Conservation (phyloP, 1,140 invertebrate species). For the Gonioctena quinquepunctata region DNA sequence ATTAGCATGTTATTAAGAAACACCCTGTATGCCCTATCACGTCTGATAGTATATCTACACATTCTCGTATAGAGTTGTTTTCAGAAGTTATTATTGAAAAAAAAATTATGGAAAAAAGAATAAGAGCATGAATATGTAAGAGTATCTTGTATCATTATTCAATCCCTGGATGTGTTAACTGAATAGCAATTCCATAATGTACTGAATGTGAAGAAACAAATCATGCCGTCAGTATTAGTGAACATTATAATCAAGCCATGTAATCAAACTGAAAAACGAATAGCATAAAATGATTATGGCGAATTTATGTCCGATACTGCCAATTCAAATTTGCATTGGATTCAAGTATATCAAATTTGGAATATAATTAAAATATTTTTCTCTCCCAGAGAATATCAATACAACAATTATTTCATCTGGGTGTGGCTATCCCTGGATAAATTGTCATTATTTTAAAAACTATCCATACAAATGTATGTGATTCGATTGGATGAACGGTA, state of each 20-base stretch:
- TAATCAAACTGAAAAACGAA: background rate
- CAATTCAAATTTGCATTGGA: conserved; percentile 2
- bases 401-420: conserved; percentile 17
- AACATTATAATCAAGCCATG: background rate
- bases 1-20: too few species aligned
- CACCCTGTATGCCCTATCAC: too few species aligned
- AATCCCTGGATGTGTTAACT: too few species aligned
- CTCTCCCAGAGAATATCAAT: conserved; percentile 13
- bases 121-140: too few species aligned
- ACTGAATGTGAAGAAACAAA: too few species aligned
- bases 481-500: conserved; percentile 17
- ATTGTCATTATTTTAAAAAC: conserved; percentile 27
- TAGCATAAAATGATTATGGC: conserved; percentile 1
- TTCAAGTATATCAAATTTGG: conserved; percentile 1
- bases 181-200: too few species aligned
- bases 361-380: conserved; percentile 9
- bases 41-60: too few species aligned
- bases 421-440: conserved; percentile 20
- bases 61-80: too few species aligned
- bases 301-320: conserved; percentile 7
- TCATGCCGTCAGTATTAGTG: too few species aligned
- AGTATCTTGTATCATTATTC: too few species aligned
- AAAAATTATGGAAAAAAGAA: too few species aligned
- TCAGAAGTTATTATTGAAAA: too few species aligned
- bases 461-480: conserved; percentile 16